A percentile compares a stretch with the other conserved stretches of the same genome.
phyloP scores from a whole-genome alignment of 2,888 invertebrate species.

The Subacronicta megacephala region DNA sequence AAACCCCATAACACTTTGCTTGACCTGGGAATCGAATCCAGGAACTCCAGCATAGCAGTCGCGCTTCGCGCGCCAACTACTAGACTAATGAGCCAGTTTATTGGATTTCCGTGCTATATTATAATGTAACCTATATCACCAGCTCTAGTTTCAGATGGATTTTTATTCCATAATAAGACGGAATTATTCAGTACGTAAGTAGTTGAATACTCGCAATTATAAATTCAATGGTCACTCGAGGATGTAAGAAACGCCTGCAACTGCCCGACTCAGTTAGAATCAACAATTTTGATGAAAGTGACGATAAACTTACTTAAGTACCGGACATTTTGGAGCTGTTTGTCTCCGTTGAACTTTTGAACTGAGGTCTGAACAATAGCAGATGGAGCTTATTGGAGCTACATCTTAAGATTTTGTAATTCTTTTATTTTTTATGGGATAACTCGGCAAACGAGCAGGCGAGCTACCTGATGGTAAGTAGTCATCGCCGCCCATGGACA shows the following conservation, averaged over 20 bases:
- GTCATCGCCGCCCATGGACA: too few relatives aligned
- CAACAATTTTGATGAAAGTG: constrained; percentile 21
- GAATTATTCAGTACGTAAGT: constrained; percentile 38
- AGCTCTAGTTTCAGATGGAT: too few relatives aligned
- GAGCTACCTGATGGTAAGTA: too few relatives aligned
- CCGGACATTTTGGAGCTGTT: constrained; percentile 17
- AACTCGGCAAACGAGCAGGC: too few relatives aligned
- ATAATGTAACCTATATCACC: too few relatives aligned
- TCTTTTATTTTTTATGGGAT: too few relatives aligned
- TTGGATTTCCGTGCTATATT: too few relatives aligned
- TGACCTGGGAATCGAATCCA: too few relatives aligned
- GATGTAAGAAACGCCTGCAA: constrained; percentile 12
- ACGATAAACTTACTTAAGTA: constrained; percentile 21
- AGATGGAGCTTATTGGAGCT: constrained; percentile 17
- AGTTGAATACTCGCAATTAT: constrained; percentile 30
- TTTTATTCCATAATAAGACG: constrained; percentile 12
- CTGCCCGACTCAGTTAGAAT: constrained; percentile 10
- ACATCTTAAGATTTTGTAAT: constrained; percentile 14
- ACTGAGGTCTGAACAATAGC: constrained; percentile 27
- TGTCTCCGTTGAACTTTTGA: constrained; percentile 3
- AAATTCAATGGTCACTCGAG: constrained; percentile 32
- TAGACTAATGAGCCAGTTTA: too few relatives aligned
- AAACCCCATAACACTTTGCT: too few relatives aligned
- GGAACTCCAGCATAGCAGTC: too few relatives aligned
- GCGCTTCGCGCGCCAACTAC: too few relatives aligned